These are phyloP conservation scores for Epizoanthus illoricatus DNA, from an alignment of 92 coral and sea anemone genomes.

Conservation along the genomic window DNA sequence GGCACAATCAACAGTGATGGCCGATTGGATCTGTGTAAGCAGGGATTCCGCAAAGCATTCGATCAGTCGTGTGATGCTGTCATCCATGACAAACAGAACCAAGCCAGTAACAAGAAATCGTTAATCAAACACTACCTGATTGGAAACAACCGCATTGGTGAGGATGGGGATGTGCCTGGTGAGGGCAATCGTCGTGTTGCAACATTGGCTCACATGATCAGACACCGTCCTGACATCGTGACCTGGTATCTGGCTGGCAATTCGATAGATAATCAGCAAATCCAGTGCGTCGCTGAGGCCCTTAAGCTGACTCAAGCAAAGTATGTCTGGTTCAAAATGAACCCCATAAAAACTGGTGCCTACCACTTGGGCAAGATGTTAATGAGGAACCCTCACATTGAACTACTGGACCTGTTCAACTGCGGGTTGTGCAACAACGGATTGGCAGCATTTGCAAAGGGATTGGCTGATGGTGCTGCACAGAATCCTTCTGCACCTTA, in stretches of 20 bases:
- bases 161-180: constrained; percentile 57
- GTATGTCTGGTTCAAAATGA: constrained; percentile 63
- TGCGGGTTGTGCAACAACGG: constrained; percentile 67
- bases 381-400: constrained; percentile 47
- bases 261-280: constrained; percentile 47
- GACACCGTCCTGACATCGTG: constrained; percentile 56
- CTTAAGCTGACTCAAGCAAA: constrained; percentile 56
- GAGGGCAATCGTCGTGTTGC: constrained; percentile 57
- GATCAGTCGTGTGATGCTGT: constrained; percentile 52
- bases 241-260: constrained; percentile 70
- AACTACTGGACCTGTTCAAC: constrained; percentile 60
- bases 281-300: constrained; percentile 51
- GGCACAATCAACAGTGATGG: constrained; percentile 70
- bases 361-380: constrained; percentile 58
- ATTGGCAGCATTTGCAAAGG: constrained; percentile 52
- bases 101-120: constrained; percentile 30
- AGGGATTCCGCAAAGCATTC: constrained; percentile 64
- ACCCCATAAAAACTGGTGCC: constrained; percentile 64
- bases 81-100: constrained; percentile 41
- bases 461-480: constrained; percentile 47
- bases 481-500: constrained; percentile 31
- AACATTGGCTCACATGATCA: constrained; percentile 64
- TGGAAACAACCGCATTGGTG: constrained; percentile 65
- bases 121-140: constrained; percentile 62
- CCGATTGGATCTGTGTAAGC: constrained; percentile 61